Conservation (phyloP, 2,888 invertebrate genomes). For the Cinara cedri region DNA sequence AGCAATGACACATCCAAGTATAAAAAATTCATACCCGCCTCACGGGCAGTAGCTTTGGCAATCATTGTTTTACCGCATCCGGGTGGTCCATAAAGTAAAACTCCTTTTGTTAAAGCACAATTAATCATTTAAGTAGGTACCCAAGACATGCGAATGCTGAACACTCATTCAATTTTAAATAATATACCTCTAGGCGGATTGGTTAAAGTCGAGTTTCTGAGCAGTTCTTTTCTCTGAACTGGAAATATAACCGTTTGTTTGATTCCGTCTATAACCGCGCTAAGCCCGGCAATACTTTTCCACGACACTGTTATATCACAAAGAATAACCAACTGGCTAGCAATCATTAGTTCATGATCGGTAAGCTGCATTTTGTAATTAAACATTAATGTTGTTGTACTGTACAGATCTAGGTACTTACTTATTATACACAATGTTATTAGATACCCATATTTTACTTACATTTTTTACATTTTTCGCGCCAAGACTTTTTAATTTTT, state of each 20-base stretch:
- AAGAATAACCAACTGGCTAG: conserved; percentile 91
- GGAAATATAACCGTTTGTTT: conserved; percentile 94
- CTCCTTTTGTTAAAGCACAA: conserved; percentile 67
- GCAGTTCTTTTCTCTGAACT: conserved; percentile 82
- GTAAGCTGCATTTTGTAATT: conserved; percentile 68
- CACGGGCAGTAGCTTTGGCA: conserved; percentile 94
- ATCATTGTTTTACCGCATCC: conserved; percentile 97
- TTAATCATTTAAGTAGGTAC: background rate
- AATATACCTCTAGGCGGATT: conserved; percentile 81
- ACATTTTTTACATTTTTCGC: conserved; percentile 44
- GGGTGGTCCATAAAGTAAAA: conserved; percentile 92
- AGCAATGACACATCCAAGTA: conserved; percentile 91
- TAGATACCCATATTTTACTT: background rate
- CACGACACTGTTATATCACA: conserved; percentile 82
- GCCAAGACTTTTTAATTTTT: conserved; percentile 42
- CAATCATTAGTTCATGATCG: conserved; percentile 96
- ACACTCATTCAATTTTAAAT: background rate
- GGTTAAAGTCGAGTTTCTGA: conserved; percentile 81
- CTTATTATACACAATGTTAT: background rate
- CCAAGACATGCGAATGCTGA: background rate
- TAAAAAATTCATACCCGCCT: conserved; percentile 91
- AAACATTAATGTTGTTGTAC: background rate
- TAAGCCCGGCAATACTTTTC: conserved; percentile 91
- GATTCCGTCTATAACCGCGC: conserved; percentile 84
- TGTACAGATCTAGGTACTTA: too few species aligned